phyloP scores from a whole-genome alignment of 2,888 invertebrate species.

The Caenorhabditis plicata region DNA sequence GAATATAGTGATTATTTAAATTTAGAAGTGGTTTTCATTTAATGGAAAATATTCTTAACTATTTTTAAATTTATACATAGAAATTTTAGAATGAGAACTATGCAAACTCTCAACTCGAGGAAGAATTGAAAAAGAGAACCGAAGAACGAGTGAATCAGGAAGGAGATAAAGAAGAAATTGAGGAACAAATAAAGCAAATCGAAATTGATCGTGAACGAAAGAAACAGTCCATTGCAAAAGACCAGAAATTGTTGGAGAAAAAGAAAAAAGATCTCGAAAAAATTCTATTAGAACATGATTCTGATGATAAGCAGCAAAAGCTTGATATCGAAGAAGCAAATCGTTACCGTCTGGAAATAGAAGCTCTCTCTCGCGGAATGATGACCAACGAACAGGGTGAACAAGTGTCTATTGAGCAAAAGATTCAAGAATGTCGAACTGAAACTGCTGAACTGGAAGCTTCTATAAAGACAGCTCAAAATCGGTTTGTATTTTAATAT shows the following conservation, averaged over 20 bases:
- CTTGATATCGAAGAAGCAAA: conserved; percentile 3
- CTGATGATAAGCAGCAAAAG: not conserved
- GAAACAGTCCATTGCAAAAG: conserved; percentile 63
- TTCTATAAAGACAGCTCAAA: conserved; percentile 7
- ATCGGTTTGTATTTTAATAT: conserved; percentile 1
- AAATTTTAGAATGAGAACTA: not conserved
- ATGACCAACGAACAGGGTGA: conserved; percentile 78
- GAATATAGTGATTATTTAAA: no score
- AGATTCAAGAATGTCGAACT: conserved; percentile 73
- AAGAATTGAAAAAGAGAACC: not conserved
- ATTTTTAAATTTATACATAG: not conserved
- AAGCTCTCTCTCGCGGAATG: conserved; percentile 82
- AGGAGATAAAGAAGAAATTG: conserved; percentile 2
- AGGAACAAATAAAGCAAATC: conserved; percentile 66
- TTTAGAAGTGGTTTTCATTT: no score
- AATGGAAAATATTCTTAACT: not conserved
- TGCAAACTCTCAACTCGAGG: not conserved
- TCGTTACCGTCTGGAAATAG: conserved; percentile 66
- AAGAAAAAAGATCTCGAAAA: conserved; percentile 14
- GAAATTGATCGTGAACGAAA: conserved; percentile 23
- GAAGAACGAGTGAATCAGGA: conserved; percentile 14
- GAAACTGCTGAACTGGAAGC: conserved; percentile 5
- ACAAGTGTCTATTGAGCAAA: conserved; percentile 81
- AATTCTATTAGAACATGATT: not conserved
- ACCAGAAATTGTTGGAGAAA: conserved; percentile 5